Percentiles rank a stretch among this genome's conserved stretches.
Conservation (phyloP, 1,140 invertebrate genomes). For the Drosophila albomicans region DNA sequence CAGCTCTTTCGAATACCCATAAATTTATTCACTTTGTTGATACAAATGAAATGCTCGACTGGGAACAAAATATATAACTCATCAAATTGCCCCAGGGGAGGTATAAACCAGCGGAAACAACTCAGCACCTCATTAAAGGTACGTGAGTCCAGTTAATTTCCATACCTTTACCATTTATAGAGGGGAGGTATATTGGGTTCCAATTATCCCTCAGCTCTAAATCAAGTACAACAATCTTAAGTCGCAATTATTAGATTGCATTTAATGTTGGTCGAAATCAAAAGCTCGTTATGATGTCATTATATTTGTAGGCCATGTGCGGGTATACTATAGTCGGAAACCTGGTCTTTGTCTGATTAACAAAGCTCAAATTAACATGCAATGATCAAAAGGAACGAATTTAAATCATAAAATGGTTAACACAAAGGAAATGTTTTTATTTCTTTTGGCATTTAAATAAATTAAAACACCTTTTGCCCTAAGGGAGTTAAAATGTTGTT, state of each 20-base stretch:
- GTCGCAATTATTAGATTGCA: neutral
- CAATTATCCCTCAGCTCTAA: neutral
- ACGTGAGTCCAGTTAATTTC: slow-evolving; percentile 31
- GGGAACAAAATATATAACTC: slow-evolving; percentile 31
- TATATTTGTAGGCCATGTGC: neutral
- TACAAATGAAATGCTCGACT: slow-evolving; percentile 16
- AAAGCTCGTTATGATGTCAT: slow-evolving; percentile 1
- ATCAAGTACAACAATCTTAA: neutral
- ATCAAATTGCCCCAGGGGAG: slow-evolving; percentile 37
- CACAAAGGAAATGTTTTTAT: slow-evolving; percentile 25
- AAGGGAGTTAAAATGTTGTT: slow-evolving; percentile 15
- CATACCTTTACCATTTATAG: neutral
- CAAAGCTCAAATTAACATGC: slow-evolving; percentile 8
- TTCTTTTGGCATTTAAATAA: slow-evolving; percentile 25
- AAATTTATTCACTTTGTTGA: slow-evolving; percentile 17
- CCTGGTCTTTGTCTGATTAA: neutral
- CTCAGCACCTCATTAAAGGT: slow-evolving; percentile 42
- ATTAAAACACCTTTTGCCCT: slow-evolving; percentile 15
- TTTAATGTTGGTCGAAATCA: slow-evolving; percentile 9
- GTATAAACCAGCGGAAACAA: slow-evolving; percentile 29
- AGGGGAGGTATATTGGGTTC: neutral
- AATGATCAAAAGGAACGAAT: slow-evolving; percentile 20
- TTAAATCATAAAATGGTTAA: slow-evolving; percentile 25
- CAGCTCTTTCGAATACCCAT: slow-evolving; percentile 5
- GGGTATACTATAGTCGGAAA: slow-evolving; percentile 9